Percentiles rank a stretch among this genome's conserved stretches.
These are phyloP conservation scores for Drosophila sordidapex DNA, from an alignment of 2,888 invertebrate species.

Conservation along the genomic window DNA sequence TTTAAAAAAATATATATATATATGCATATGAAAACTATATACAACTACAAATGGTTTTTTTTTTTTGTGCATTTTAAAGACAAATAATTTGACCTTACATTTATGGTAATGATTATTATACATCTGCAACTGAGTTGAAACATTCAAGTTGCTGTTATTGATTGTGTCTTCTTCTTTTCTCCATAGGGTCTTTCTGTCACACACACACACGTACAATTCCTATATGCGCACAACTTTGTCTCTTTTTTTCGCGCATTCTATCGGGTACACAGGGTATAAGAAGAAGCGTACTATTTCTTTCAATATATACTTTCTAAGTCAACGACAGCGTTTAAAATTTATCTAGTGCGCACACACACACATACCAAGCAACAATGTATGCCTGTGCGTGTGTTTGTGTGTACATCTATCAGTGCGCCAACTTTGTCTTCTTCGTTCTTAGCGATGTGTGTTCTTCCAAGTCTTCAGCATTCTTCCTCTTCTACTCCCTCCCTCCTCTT, in stretches of 20 bases:
- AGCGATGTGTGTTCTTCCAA: slow-evolving; percentile 46
- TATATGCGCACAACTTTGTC: not conserved
- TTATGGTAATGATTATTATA: not conserved
- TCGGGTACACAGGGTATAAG: slow-evolving; percentile 12
- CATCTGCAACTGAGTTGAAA: not conserved
- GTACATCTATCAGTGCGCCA: slow-evolving; percentile 48
- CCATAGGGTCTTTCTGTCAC: not conserved
- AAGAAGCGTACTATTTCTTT: slow-evolving; percentile 25
- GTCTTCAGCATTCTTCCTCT: slow-evolving; percentile 33
- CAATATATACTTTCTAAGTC: slow-evolving; percentile 72
- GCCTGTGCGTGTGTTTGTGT: slow-evolving; percentile 30
- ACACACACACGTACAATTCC: not conserved
- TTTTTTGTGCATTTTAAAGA: not conserved
- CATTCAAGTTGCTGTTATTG: not conserved
- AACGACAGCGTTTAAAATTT: slow-evolving; percentile 77
- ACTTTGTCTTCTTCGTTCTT: slow-evolving; percentile 51
- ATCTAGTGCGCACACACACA: slow-evolving; percentile 65
- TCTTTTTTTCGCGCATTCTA: slow-evolving; percentile 13
- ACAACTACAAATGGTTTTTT: not conserved
- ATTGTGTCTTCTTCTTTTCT: not conserved
- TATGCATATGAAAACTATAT: not conserved
- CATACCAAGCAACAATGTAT: slow-evolving; percentile 1
- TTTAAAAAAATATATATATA: not conserved
- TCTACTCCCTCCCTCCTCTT: slow-evolving; percentile 4
- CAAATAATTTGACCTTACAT: slow-evolving; percentile 3